Evolutionary conservation across 2,888 invertebrate genomes (phyloP), one percentile per base, ranked within the genome.

Genomic region (Dastarcus helophoroides): DNA sequence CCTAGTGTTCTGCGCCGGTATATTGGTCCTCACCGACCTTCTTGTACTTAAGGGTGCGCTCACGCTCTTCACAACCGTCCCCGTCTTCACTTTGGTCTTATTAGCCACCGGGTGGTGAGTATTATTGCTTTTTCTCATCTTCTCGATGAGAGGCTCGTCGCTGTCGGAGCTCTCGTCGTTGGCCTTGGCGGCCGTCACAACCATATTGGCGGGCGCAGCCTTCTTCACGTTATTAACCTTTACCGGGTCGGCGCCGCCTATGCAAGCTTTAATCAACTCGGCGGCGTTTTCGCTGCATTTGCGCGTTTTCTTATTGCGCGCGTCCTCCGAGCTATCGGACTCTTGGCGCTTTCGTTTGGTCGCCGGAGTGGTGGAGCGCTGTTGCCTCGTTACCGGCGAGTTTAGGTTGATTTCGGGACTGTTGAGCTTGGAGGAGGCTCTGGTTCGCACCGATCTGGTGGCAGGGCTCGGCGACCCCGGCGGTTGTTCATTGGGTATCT

Each of bases 101-200:
- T 40, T 40, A 37, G 24, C 22, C 14, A 26, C 24, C 14, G 22
- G 29, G 28, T 27, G 32, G 9, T 33, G 36, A 13, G 28, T 29
- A 25, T 37, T 40, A 31, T 36, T 32, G 21, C 30, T 47, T 53
- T 63, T 64, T 43, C 80, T 65, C 59, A 79, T 73, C 63, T 82
- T 71, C 45, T 78, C 77, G 41, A 80, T 79, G 35, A 84, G 64
- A 32, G 83, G 83, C 60, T 85, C 84, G 56, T 85, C 85, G 40
- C 77, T 78, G 51, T 85, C 85, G 29, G 83, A 83, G 34, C 75
- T 75, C 22, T 76, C 75, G 46, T 82, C 82, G 39, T 34, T 49
- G 35, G 22, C 32, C 26, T 39, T 39, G 21, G 32, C 32, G 25
- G 38, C 17, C 16, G 34, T 30, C 19, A 35, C 32, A 24, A 33